Conservation (phyloP, 2,888 invertebrate genomes). For the Alcis repandata region DNA sequence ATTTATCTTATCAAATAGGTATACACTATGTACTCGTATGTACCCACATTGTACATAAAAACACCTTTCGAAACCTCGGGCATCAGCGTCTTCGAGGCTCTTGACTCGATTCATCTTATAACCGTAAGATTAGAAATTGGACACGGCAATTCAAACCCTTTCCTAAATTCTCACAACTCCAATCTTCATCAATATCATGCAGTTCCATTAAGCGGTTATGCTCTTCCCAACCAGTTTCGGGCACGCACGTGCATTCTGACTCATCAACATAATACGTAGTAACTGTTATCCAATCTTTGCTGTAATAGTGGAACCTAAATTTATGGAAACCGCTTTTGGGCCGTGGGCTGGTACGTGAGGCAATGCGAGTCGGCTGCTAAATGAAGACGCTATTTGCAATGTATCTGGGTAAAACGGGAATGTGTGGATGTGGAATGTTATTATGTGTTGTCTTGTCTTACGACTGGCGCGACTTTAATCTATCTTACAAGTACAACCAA, state of each 20-base stretch:
- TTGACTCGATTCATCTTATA: not conserved
- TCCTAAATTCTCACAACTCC: slow-evolving; percentile 32
- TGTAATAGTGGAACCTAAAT: slow-evolving; percentile 42
- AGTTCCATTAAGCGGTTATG: slow-evolving; percentile 33
- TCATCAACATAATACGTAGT: slow-evolving; percentile 37
- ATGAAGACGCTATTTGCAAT: slow-evolving; percentile 40
- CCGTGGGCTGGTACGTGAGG: slow-evolving; percentile 42
- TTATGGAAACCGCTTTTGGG: slow-evolving; percentile 43
- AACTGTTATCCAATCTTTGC: slow-evolving; percentile 32
- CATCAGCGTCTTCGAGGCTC: not conserved
- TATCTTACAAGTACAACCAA: not conserved
- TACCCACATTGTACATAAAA: not conserved
- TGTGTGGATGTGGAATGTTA: slow-evolving; percentile 19
- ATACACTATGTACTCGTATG: not conserved
- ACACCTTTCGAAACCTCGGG: not conserved
- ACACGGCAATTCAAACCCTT: slow-evolving; percentile 32
- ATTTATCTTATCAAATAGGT: too few species aligned
- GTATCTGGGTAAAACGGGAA: slow-evolving; percentile 36
- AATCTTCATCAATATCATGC: slow-evolving; percentile 35
- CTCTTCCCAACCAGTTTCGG: slow-evolving; percentile 39
- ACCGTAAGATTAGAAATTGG: slow-evolving; percentile 30
- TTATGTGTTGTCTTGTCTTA: not conserved
- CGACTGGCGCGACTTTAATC: not conserved
- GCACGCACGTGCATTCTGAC: slow-evolving; percentile 44
- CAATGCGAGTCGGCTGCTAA: slow-evolving; percentile 37